A percentile compares a stretch with the other conserved stretches of the same genome.
Evolutionary conservation across 2,888 invertebrate species (phyloP).

Genomic region (Ochropleura leucogaster): DNA sequence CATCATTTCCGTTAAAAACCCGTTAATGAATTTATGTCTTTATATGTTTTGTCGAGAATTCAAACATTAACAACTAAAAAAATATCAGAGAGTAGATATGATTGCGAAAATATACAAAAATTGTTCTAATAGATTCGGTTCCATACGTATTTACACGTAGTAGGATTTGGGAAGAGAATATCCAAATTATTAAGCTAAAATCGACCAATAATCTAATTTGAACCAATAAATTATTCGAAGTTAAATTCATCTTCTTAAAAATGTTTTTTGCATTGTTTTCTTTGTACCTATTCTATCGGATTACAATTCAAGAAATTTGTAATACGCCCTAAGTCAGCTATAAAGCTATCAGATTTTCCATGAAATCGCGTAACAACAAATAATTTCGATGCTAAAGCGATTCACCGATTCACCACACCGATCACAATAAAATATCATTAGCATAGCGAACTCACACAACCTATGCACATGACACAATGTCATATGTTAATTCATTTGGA

Average conservation of each 20-base stretch:
- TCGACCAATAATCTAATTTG: no score
- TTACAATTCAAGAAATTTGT: conserved; percentile 51
- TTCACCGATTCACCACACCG: conserved; percentile 72
- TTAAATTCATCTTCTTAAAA: no score
- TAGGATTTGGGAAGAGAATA: no score
- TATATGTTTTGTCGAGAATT: neutral
- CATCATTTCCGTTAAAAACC: neutral
- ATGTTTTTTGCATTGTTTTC: neutral
- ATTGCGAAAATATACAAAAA: no score
- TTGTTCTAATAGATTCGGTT: no score
- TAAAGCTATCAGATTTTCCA: conserved; percentile 71
- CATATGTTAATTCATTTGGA: conserved; percentile 85
- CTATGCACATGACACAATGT: conserved; percentile 69
- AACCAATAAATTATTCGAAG: no score
- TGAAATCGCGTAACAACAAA: conserved; percentile 73
- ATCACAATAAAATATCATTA: conserved; percentile 78
- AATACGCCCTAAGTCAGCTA: conserved; percentile 61
- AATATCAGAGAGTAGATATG: no score
- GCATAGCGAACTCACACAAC: conserved; percentile 71
- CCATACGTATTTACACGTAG: no score
- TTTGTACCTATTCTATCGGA: conserved; percentile 28
- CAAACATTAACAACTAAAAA: no score
- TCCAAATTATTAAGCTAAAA: no score
- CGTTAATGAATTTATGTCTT: neutral
- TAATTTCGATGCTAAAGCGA: conserved; percentile 70